Conservation (phyloP, 2,113 vertebrate genomes). For the Meriones unguiculatus region DNA sequence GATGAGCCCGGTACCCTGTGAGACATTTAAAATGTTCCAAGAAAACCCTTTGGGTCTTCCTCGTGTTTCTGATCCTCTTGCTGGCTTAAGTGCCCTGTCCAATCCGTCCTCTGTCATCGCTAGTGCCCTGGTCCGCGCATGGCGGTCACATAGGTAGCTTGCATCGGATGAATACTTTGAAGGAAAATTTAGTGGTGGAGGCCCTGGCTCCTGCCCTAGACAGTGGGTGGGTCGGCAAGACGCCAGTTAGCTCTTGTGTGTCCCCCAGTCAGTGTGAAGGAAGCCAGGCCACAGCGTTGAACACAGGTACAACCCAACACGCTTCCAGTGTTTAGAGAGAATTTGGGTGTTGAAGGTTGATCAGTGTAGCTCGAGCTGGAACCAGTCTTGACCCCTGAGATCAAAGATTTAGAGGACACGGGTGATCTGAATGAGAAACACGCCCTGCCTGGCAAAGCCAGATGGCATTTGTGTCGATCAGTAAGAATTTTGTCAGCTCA, state of each 20-base stretch:
- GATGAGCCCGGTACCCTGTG: slow-evolving; percentile 18
- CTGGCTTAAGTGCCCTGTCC: not conserved
- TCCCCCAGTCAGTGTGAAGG: not conserved
- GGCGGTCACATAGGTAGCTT: not conserved
- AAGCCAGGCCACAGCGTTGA: not conserved
- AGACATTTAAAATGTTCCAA: slow-evolving; percentile 14
- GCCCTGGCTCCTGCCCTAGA: not conserved
- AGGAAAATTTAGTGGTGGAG: not conserved
- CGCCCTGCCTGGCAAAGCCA: not conserved
- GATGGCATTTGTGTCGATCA: not conserved
- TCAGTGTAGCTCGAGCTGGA: not conserved
- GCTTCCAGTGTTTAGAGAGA: not conserved
- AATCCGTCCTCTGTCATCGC: not conserved
- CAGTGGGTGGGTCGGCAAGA: not conserved
- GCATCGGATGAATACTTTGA: not conserved
- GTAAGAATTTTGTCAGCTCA: not conserved
- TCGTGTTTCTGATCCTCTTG: not conserved
- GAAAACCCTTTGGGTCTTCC: slow-evolving; percentile 20
- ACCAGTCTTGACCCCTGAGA: not conserved
- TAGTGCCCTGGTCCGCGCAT: not conserved
- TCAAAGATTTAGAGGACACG: not conserved
- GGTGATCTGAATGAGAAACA: not conserved
- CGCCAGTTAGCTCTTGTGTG: not conserved
- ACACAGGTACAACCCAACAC: not conserved
- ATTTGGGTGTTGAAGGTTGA: not conserved